Conservation (phyloP, 35 echinoderm and acorn worm species). For the Lytechinus pictus region DNA sequence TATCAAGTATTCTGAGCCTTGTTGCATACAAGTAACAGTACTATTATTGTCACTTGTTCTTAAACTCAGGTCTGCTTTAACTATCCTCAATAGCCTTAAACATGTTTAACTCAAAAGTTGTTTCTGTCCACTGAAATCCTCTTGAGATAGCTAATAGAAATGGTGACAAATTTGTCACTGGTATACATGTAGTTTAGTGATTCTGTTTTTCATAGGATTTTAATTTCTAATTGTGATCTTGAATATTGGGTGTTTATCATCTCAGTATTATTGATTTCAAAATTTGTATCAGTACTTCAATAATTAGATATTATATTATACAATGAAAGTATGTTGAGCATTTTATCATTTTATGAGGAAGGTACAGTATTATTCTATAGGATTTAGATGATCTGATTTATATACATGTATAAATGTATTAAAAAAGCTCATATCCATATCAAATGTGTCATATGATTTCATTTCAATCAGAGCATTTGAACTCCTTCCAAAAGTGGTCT, state of each 20-base stretch:
- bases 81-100: no score
- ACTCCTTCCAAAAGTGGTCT: conserved; percentile 71
- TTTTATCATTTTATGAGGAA: no score
- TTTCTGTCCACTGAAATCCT: background rate
- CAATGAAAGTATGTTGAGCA: no score
- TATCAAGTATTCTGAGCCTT: no score
- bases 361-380: background rate
- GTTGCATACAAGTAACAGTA: background rate
- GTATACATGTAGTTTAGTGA: background rate
- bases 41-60: background rate
- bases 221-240: background rate
- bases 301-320: background rate
- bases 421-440: background rate
- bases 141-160: no score
- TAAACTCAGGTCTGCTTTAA: background rate
- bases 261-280: background rate
- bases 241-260: background rate
- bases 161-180: no score
- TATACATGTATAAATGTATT: background rate
- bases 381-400: background rate
- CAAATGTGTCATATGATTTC: background rate
- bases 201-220: background rate
- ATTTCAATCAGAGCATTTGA: conserved; percentile 72
- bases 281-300: background rate
- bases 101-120: background rate